These are phyloP conservation scores for Nephotettix cincticeps DNA, from an alignment of 1,140 invertebrate genomes.

Conservation along the genomic window DNA sequence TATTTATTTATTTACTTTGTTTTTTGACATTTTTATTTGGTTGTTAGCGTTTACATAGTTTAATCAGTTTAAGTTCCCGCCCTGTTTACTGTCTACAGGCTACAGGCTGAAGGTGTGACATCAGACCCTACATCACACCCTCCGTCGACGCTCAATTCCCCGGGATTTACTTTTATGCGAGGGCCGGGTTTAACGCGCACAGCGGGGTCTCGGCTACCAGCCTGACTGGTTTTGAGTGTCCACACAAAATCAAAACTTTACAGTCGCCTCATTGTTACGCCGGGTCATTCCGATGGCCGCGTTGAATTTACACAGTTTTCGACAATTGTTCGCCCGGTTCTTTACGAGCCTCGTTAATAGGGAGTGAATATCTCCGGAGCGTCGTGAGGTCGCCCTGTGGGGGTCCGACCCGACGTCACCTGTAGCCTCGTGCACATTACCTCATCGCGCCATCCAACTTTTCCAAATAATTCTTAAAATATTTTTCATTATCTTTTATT, in stretches of 20 bases:
- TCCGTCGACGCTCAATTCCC: conserved; percentile 10
- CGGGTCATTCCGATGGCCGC: not conserved
- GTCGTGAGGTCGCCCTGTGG: too few relatives aligned
- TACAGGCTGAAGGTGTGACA: too few relatives aligned
- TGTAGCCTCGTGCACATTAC: too few relatives aligned
- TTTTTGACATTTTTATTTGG: too few relatives aligned
- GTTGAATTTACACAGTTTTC: conserved; percentile 19
- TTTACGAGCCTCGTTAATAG: not conserved
- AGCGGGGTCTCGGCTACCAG: conserved; percentile 14
- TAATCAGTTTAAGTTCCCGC: too few relatives aligned
- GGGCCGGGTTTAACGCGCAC: conserved; percentile 1
- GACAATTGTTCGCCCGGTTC: not conserved
- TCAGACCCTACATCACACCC: not conserved
- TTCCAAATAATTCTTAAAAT: too few relatives aligned
- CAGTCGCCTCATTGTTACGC: not conserved
- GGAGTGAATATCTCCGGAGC: not conserved
- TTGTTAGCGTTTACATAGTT: too few relatives aligned
- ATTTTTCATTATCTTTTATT: too few relatives aligned
- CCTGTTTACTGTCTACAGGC: too few relatives aligned
- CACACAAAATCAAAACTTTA: conserved; percentile 19
- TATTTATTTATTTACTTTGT: too few relatives aligned
- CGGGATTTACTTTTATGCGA: conserved; percentile 21
- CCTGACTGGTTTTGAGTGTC: conserved; percentile 15
- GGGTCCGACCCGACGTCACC: too few relatives aligned
- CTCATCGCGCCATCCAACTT: too few relatives aligned